Conservation (phyloP, 2,888 invertebrate genomes). For the Lycocerus yunnanus region DNA sequence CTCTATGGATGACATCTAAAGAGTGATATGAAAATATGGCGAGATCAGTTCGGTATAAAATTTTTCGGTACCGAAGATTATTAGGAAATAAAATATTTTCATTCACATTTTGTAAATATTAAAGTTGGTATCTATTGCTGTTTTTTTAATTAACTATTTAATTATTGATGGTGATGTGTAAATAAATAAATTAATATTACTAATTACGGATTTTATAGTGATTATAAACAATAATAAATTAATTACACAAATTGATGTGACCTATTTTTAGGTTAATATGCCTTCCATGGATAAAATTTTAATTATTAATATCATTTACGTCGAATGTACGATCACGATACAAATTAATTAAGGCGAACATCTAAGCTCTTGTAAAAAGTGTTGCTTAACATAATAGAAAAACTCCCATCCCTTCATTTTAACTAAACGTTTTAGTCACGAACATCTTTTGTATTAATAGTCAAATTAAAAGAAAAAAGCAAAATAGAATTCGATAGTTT, state of each 20-base stretch:
- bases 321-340: background rate
- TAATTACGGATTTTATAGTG: background rate
- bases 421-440: slow-evolving; percentile 36
- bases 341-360: background rate
- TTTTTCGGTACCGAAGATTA: too few relatives aligned
- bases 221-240: background rate
- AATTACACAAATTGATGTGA: background rate
- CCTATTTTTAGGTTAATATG: background rate
- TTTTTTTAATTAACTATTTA: background rate
- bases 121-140: too few relatives aligned
- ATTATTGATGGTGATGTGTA: background rate
- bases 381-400: slow-evolving; percentile 6
- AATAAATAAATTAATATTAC: background rate
- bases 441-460: slow-evolving; percentile 30
- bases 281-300: background rate
- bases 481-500: background rate
- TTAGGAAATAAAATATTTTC: too few relatives aligned
- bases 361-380: background rate
- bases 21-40: too few relatives aligned
- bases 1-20: too few relatives aligned
- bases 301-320: background rate
- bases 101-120: too few relatives aligned
- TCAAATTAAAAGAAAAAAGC: background rate
- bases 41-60: too few relatives aligned
- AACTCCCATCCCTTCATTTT: slow-evolving; percentile 8